Conservation (phyloP, 2,113 vertebrate species). For the Lathamus discolor region DNA sequence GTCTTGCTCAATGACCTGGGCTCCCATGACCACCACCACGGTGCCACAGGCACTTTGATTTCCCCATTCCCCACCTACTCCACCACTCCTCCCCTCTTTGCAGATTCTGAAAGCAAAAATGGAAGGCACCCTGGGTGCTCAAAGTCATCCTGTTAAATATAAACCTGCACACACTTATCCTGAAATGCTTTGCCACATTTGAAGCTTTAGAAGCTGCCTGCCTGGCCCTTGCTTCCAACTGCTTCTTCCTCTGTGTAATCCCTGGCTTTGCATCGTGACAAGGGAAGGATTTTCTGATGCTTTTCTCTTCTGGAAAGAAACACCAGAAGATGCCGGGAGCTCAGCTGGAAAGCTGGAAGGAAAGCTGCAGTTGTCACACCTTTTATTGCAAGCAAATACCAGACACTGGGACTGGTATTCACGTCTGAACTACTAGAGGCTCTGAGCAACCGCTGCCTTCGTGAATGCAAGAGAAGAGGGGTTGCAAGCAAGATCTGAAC, state of each 20-base stretch:
- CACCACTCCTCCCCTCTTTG: background rate
- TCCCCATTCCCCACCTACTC: background rate
- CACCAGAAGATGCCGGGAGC: background rate
- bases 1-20: background rate
- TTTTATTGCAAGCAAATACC: background rate
- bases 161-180: background rate
- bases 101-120: background rate
- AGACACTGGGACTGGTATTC: background rate
- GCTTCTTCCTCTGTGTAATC: background rate
- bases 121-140: background rate
- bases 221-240: conserved; percentile 5
- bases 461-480: background rate
- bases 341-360: background rate
- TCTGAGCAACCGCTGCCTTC: background rate
- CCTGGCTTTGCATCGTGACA: background rate
- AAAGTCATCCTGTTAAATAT: background rate
- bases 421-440: background rate
- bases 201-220: background rate
- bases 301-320: background rate
- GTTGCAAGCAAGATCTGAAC: background rate
- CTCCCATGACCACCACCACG: background rate
- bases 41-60: background rate
- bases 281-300: background rate
- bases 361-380: background rate
- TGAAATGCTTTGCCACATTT: background rate